Evolutionary conservation across 1,140 invertebrate species (phyloP).

Genomic region (Pseudobourletiella spinata): DNA sequence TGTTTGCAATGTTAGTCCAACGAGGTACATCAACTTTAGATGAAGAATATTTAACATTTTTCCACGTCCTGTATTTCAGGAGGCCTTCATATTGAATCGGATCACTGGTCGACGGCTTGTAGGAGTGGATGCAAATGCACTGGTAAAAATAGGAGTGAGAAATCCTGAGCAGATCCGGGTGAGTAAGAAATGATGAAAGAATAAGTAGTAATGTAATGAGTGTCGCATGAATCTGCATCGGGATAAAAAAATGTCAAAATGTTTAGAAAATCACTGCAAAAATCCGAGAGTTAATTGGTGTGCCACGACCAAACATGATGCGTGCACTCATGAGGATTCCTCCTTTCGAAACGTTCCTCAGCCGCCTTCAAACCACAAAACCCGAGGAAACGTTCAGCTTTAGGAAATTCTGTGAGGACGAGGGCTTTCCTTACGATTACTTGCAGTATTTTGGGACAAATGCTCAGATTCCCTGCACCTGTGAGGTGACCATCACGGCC

Average conservation of each 20-base stretch:
- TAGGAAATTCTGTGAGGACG: conserved; percentile 20
- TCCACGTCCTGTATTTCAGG: too few relatives aligned
- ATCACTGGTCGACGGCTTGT: conserved; percentile 22
- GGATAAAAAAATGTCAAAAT: too few relatives aligned
- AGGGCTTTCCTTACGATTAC: conserved; percentile 20
- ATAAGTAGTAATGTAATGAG: too few relatives aligned
- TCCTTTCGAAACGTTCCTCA: conserved; percentile 23
- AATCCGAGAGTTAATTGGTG: conserved; percentile 26
- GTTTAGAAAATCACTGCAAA: not conserved
- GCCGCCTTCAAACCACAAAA: conserved; percentile 1
- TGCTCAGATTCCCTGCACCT: conserved; percentile 18
- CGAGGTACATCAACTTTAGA: too few relatives aligned
- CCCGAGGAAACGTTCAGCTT: conserved; percentile 19
- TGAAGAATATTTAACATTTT: too few relatives aligned
- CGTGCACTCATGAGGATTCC: conserved; percentile 17
- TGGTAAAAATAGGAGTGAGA: conserved; percentile 29
- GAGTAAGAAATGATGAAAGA: too few relatives aligned
- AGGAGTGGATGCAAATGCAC: conserved; percentile 20
- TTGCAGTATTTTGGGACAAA: conserved; percentile 12
- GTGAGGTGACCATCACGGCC: not conserved
- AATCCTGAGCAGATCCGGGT: conserved; percentile 25
- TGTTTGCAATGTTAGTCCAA: not conserved
- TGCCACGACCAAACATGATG: conserved; percentile 25
- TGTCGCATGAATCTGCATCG: too few relatives aligned
- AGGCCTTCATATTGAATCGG: conserved; percentile 21